phyloP scores from a whole-genome alignment of 2,888 invertebrate genomes.

The Aspidiotus destructor region DNA sequence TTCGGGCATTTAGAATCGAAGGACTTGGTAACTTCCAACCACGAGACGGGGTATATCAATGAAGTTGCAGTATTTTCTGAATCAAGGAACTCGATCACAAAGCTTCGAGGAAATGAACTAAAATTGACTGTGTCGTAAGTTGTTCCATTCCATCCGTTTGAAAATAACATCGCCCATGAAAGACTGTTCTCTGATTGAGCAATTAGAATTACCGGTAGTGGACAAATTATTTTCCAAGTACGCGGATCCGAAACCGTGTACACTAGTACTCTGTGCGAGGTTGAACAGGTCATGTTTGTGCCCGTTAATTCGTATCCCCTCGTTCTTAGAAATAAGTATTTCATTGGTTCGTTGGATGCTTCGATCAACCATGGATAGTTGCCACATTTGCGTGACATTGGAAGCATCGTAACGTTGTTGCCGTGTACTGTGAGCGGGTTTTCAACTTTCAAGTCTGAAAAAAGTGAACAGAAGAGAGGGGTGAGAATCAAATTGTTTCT shows the following conservation, averaged over 20 bases:
- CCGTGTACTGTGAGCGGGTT: too few relatives aligned
- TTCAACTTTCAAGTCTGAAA: constrained; percentile 47
- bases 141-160: constrained; percentile 55
- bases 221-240: constrained; percentile 57
- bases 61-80: constrained; percentile 55
- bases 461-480: constrained; percentile 39
- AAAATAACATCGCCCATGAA: constrained; percentile 54
- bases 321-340: constrained; percentile 62
- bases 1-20: too few relatives aligned
- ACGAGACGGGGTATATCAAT: constrained; percentile 59
- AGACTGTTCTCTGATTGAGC: constrained; percentile 38
- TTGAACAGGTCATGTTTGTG: constrained; percentile 47
- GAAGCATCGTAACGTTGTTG: constrained; percentile 53
- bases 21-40: constrained; percentile 62
- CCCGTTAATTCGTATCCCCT: constrained; percentile 51
- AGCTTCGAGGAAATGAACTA: constrained; percentile 49
- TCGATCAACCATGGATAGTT: constrained; percentile 70
- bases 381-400: constrained; percentile 61
- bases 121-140: constrained; percentile 39
- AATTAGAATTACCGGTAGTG: constrained; percentile 42
- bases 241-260: constrained; percentile 60
- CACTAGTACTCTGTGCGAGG: constrained; percentile 60
- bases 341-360: constrained; percentile 58
- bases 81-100: constrained; percentile 59
- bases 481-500: background rate